Conservation (phyloP, 2,888 invertebrate species). For the Anaspis maculata region DNA sequence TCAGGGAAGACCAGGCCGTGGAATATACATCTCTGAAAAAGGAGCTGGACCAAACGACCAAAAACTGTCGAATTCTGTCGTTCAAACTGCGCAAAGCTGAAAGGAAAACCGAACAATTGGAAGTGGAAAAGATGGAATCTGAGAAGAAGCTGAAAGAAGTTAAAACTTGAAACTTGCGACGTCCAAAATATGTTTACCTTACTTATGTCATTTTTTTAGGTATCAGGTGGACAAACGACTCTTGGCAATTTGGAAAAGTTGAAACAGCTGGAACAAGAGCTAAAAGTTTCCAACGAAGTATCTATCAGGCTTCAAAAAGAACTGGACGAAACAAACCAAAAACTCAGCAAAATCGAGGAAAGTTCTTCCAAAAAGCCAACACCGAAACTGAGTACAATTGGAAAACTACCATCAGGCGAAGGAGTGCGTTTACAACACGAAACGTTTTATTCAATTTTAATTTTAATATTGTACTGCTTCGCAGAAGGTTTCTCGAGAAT, state of each 20-base stretch:
- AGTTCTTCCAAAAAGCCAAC: conserved; percentile 48
- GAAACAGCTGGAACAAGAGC: conserved; percentile 77
- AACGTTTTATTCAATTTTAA: conserved; percentile 13
- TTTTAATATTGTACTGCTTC: too few relatives aligned
- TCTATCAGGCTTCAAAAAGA: conserved; percentile 61
- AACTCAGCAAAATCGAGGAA: conserved; percentile 42
- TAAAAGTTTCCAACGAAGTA: conserved; percentile 71
- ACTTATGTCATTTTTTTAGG: conserved; percentile 20
- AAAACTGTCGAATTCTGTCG: conserved; percentile 95
- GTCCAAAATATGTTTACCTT: not conserved
- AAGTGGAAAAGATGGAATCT: conserved; percentile 71
- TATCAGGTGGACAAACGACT: conserved; percentile 50
- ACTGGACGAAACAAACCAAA: conserved; percentile 56
- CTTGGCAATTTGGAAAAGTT: conserved; percentile 59
- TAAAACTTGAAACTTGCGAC: conserved; percentile 1
- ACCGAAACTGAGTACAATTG: conserved; percentile 48
- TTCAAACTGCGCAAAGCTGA: conserved; percentile 97
- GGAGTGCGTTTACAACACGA: conserved; percentile 41
- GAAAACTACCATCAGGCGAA: conserved; percentile 52
- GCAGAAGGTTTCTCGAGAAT: conserved; percentile 64
- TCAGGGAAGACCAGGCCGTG: conserved; percentile 94
- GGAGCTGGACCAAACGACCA: conserved; percentile 93
- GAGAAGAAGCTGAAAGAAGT: conserved; percentile 58
- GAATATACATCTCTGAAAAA: conserved; percentile 91
- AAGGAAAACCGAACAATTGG: conserved; percentile 76